These are phyloP conservation scores for Rhinophrynus dorsalis DNA, from an alignment of 2,797 vertebrate species.

Conservation along the genomic window DNA sequence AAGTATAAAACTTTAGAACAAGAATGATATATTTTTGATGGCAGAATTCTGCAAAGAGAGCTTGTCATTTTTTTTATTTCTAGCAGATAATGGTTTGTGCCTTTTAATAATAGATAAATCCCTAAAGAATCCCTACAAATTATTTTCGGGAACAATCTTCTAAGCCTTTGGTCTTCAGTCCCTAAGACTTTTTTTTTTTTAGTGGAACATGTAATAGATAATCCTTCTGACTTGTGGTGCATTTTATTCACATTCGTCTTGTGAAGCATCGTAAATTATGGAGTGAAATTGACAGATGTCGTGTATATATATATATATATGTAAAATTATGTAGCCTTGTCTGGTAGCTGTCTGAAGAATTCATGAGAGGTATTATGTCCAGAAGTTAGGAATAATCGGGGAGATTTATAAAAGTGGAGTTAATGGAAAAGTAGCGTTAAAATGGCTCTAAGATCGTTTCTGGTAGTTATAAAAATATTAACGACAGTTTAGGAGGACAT, in stretches of 20 bases:
- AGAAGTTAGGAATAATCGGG: too few relatives aligned
- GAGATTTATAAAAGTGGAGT: too few relatives aligned
- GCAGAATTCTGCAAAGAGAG: conserved; percentile 9
- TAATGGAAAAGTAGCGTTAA: too few relatives aligned
- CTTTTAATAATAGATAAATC: conserved; percentile 36
- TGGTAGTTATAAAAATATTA: too few relatives aligned
- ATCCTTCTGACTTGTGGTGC: conserved; percentile 20
- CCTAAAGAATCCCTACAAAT: conserved; percentile 37
- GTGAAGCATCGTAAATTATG: conserved; percentile 29
- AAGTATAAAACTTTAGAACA: background rate
- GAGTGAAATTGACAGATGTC: conserved; percentile 25
- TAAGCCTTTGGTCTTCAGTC: background rate
- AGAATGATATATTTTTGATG: background rate
- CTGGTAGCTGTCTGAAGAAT: background rate
- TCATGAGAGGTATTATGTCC: conserved; percentile 12
- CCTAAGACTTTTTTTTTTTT: background rate
- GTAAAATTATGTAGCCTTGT: background rate
- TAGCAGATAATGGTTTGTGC: conserved; percentile 36
- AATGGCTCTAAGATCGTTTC: too few relatives aligned
- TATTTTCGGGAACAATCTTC: conserved; percentile 27
- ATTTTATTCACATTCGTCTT: conserved; percentile 9
- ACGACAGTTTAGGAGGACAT: too few relatives aligned
- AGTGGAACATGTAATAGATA: conserved; percentile 27
- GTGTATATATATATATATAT: conserved; percentile 1
- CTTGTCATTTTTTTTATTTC: conserved; percentile 23